Base-by-base conservation (phyloP, 2,888 invertebrate genomes). In the Oscheius sp. region DNA sequence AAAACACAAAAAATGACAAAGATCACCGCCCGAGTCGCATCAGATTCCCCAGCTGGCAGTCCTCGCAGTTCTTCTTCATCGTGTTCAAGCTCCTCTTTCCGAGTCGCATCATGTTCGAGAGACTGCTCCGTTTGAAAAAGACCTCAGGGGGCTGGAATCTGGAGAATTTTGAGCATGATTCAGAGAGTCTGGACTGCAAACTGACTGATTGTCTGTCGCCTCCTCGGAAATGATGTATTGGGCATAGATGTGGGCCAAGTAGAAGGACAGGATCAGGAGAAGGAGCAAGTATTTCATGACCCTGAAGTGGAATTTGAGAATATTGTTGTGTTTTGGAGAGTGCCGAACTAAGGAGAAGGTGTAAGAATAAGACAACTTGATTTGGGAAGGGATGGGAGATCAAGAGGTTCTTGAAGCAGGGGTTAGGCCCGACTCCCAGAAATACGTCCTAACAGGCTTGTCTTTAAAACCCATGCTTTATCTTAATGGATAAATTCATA, bases 21-120 rank as follows among this genome's bases (percentile, higher is more conserved):
- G 42, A 53, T 32, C 32, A 63, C 21, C 71, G 71, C 33, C 71
- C 71, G 29, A 72, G 57, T 32, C 71, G 59, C 71, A 72, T 72
- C 60, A 72, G 51, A 62, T 72, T 72, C 11, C 60, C 71, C 60
- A 72, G 60, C 50, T 72, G 50, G 42, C 60, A 72, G 59, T 71
- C 71, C n/a, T 58, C 60, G 50, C 71, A 71, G 48, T 60, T 60
- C 53, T 72, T 72, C 50, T 72, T 72, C 47, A 60, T 62, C 33
- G 71, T 55, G 48, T 13, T 47, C 48, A 29, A 47, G 42, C 42
- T 21, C n/a, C 71, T 37, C 37, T 72, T 72, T 21, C 71, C 71
- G n/a, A 72, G 71, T 29, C 71, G 13, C 71, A 72, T 72, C 71
- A 72, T 72, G 35, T 72, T 72, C 13, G 71, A 62, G 48, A 72